A percentile compares a stretch with the other conserved stretches of the same genome.
These are phyloP conservation scores for Coracopsis vasa DNA, from an alignment of 2,113 vertebrate species.

Conservation along the genomic window DNA sequence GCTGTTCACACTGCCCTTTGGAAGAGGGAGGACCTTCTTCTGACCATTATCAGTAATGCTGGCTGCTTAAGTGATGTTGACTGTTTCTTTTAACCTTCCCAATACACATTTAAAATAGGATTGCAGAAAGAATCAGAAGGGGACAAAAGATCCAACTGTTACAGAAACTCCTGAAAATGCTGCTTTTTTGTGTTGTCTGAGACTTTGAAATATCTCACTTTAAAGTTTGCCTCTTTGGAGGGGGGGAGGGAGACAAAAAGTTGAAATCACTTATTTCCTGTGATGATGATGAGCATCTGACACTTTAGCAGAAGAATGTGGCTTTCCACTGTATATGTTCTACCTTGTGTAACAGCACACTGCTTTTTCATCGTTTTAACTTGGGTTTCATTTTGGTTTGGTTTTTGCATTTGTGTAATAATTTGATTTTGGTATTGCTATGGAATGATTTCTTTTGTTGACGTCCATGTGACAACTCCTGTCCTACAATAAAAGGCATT, in stretches of 20 bases:
- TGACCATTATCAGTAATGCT: background rate
- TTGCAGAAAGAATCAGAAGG: background rate
- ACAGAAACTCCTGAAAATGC: background rate
- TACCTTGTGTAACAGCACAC: background rate
- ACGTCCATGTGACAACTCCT: background rate
- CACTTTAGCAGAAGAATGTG: background rate
- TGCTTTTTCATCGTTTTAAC: slow-evolving; percentile 29
- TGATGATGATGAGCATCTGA: background rate
- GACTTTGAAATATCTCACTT: background rate
- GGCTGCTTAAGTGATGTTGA: background rate
- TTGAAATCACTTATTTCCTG: background rate
- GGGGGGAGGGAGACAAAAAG: background rate
- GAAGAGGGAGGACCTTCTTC: background rate
- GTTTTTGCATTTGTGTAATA: slow-evolving; percentile 6
- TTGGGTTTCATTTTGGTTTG: background rate
- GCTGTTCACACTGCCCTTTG: background rate
- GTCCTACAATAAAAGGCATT: slow-evolving; percentile 42
- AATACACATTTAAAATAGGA: background rate
- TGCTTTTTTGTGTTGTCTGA: background rate
- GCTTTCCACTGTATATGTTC: background rate
- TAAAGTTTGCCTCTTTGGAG: background rate
- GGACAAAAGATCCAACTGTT: background rate
- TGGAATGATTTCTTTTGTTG: background rate
- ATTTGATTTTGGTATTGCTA: background rate
- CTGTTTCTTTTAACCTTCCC: background rate